Evolutionary conservation across 1,140 invertebrate genomes (phyloP).

Genomic region (Adoxophyes honmai): DNA sequence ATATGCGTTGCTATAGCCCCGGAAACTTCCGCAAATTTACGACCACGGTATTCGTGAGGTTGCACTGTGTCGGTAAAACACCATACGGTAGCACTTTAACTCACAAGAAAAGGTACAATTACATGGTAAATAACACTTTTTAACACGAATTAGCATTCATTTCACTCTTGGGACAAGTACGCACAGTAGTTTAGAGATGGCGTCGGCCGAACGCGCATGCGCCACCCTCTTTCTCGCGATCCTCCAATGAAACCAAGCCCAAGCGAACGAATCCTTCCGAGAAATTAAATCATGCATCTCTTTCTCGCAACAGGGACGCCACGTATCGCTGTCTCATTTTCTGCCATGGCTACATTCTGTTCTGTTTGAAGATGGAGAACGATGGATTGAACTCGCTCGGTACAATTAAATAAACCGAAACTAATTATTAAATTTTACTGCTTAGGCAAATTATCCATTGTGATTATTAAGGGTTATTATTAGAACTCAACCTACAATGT

Average conservation of each 20-base stretch:
- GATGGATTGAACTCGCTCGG: neutral
- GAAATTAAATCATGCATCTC: slow-evolving; percentile 26
- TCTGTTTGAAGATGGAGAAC: slow-evolving; percentile 12
- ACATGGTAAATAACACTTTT: slow-evolving; percentile 61
- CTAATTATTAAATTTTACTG: too few relatives aligned
- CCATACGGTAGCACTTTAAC: slow-evolving; percentile 36
- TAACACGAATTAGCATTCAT: slow-evolving; percentile 51
- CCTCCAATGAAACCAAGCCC: slow-evolving; percentile 55
- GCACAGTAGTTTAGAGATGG: slow-evolving; percentile 74
- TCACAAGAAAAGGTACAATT: slow-evolving; percentile 46
- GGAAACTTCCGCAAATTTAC: slow-evolving; percentile 69
- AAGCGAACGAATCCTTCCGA: slow-evolving; percentile 54
- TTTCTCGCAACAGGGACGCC: slow-evolving; percentile 19
- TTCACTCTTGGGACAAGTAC: slow-evolving; percentile 65
- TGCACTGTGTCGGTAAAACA: slow-evolving; percentile 33
- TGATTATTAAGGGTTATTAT: too few relatives aligned
- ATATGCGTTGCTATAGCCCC: slow-evolving; percentile 70
- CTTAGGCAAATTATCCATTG: too few relatives aligned
- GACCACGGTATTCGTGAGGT: slow-evolving; percentile 37
- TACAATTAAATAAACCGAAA: neutral
- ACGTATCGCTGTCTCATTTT: slow-evolving; percentile 30
- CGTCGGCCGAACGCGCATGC: slow-evolving; percentile 77
- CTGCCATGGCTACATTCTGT: slow-evolving; percentile 6
- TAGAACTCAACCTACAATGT: too few relatives aligned
- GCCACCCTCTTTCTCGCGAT: slow-evolving; percentile 61